These are phyloP conservation scores for Oscheius sp. DNA, from an alignment of 2,888 invertebrate genomes.

Conservation along the genomic window DNA sequence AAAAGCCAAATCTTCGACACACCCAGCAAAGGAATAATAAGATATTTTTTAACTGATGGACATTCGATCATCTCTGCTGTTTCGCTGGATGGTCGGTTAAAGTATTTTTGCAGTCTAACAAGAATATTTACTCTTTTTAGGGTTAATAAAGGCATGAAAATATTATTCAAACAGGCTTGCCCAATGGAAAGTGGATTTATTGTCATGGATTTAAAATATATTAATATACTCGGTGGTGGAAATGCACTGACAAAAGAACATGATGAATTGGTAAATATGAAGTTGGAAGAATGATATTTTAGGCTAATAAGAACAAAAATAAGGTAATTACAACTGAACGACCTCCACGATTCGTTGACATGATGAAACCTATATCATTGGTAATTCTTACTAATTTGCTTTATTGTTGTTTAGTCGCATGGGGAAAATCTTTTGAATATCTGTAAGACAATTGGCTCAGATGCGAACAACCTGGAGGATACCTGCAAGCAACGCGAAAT, in stretches of 20 bases:
- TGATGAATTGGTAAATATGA: constrained; percentile 1
- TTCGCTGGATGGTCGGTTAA: neutral
- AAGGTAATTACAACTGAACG: too few species aligned
- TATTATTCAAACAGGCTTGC: neutral
- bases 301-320: neutral
- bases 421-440: too few species aligned
- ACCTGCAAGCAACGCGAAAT: too few species aligned
- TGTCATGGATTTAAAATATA: neutral
- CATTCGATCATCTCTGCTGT: neutral
- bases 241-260: neutral
- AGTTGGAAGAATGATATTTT: constrained; percentile 17
- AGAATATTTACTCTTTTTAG: neutral
- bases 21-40: neutral
- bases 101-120: neutral
- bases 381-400: too few species aligned
- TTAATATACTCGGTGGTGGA: neutral
- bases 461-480: too few species aligned
- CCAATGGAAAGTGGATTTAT: constrained; percentile 2
- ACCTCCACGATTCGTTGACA: too few species aligned
- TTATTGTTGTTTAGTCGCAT: too few species aligned
- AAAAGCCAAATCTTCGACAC: neutral
- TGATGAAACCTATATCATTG: too few species aligned
- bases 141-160: constrained; percentile 3
- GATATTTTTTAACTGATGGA: constrained; percentile 11
- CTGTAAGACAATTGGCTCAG: too few species aligned